Percentiles rank a stretch among this genome's conserved stretches.
Conservation (phyloP, 1,140 invertebrate species). For the Drosophila takahashii region DNA sequence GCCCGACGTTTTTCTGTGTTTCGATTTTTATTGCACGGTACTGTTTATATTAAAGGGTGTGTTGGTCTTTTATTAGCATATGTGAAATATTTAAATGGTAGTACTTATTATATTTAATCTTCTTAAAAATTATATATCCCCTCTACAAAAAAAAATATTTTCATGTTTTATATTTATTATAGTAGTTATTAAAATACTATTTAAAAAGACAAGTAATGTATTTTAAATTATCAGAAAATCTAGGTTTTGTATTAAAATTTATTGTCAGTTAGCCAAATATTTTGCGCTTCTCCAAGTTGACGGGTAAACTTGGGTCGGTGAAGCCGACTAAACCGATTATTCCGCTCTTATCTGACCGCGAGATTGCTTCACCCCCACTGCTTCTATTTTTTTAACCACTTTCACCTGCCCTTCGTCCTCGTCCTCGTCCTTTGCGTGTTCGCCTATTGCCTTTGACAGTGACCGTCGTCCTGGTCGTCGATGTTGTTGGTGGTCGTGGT, state of each 20-base stretch:
- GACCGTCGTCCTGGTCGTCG: conserved; percentile 48
- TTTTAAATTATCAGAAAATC: too few relatives aligned
- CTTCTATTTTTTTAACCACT: conserved; percentile 15
- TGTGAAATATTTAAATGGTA: too few relatives aligned
- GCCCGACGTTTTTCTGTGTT: not conserved
- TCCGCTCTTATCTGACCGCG: conserved; percentile 19
- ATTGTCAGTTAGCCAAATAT: not conserved
- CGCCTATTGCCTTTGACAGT: conserved; percentile 62
- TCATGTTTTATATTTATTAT: too few relatives aligned
- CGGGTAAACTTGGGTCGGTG: conserved; percentile 3
- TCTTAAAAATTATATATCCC: too few relatives aligned
- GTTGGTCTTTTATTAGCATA: not conserved
- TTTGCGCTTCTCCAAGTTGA: not conserved
- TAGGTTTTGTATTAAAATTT: too few relatives aligned
- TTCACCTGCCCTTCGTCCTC: conserved; percentile 27
- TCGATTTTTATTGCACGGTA: not conserved
- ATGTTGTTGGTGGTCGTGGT: conserved; percentile 12
- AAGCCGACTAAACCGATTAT: conserved; percentile 26
- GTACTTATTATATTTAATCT: not conserved
- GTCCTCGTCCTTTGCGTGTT: conserved; percentile 30
- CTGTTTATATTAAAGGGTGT: not conserved
- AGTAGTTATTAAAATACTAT: too few relatives aligned
- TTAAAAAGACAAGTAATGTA: too few relatives aligned
- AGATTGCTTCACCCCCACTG: conserved; percentile 22
- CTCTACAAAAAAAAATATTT: too few relatives aligned